phyloP scores from a whole-genome alignment of 2,888 invertebrate genomes.

The Megastigmus dorsalis region DNA sequence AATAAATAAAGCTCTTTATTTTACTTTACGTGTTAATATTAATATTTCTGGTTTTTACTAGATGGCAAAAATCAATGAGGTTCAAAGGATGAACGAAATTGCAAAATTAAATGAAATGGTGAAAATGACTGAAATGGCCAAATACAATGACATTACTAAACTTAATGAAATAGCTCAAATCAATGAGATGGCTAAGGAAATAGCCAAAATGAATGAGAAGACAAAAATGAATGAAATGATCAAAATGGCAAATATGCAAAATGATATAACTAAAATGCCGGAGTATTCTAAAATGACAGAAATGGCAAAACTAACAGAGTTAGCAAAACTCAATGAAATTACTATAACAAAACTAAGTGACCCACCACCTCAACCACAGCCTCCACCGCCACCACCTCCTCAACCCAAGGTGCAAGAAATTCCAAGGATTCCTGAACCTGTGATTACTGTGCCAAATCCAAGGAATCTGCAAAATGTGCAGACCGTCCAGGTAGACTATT shows the following conservation, averaged over 20 bases:
- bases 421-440: conserved; percentile 72
- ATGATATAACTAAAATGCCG: conserved; percentile 71
- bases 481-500: conserved; percentile 67
- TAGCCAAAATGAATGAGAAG: conserved; percentile 72
- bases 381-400: conserved; percentile 44
- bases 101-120: conserved; percentile 73
- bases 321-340: conserved; percentile 73
- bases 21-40: not conserved
- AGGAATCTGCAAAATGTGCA: conserved; percentile 69
- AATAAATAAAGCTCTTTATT: not conserved
- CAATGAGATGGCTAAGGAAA: conserved; percentile 73
- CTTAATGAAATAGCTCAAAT: conserved; percentile 71
- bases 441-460: conserved; percentile 73
- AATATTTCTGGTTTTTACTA: conserved; percentile 15
- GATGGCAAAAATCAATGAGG: conserved; percentile 72
- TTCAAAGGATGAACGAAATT: conserved; percentile 72
- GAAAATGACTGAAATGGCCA: conserved; percentile 72
- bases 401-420: conserved; percentile 65
- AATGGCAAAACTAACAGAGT: conserved; percentile 72
- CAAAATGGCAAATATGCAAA: conserved; percentile 72
- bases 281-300: conserved; percentile 73
- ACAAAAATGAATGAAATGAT: conserved; percentile 73
- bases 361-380: conserved; percentile 60
- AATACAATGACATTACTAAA: conserved; percentile 70
- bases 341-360: conserved; percentile 72